Percentiles rank a stretch among this genome's conserved stretches.
Conservation (phyloP, 2,113 vertebrate genomes). For the Sporophila hypoxantha region DNA sequence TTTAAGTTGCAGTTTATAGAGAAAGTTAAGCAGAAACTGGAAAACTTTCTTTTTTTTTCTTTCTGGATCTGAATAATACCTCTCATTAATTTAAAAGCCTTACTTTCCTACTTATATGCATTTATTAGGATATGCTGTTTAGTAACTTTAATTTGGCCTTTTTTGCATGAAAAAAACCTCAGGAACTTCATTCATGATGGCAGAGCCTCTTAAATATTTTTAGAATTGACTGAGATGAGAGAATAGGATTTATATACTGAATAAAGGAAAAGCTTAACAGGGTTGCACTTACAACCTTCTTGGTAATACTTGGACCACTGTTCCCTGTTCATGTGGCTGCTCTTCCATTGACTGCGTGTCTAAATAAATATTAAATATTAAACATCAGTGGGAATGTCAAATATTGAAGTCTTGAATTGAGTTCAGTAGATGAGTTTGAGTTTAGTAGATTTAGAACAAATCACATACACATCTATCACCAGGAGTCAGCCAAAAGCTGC, state of each 20-base stretch:
- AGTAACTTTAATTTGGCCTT: not conserved
- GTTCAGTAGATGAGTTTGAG: not conserved
- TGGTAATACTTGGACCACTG: not conserved
- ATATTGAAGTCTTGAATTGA: not conserved
- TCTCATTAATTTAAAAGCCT: not conserved
- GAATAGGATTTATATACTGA: not conserved
- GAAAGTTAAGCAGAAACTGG: not conserved
- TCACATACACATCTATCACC: too few species aligned
- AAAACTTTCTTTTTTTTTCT: not conserved
- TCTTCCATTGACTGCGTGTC: not conserved
- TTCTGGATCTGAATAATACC: not conserved
- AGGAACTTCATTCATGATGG: not conserved
- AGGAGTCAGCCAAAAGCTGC: not conserved
- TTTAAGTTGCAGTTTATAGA: not conserved
- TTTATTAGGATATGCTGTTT: not conserved
- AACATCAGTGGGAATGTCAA: not conserved
- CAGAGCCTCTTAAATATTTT: not conserved
- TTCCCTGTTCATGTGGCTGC: not conserved
- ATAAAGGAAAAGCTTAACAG: not conserved
- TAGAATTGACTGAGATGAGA: not conserved
- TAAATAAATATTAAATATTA: not conserved
- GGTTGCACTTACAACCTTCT: not conserved
- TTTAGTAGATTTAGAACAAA: not conserved
- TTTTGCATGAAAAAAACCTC: not conserved
- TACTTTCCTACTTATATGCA: not conserved